Evolutionary conservation across 1,140 invertebrate species (phyloP), one percentile per base, ranked within the genome.

Genomic region (Solenopsis fugax): DNA sequence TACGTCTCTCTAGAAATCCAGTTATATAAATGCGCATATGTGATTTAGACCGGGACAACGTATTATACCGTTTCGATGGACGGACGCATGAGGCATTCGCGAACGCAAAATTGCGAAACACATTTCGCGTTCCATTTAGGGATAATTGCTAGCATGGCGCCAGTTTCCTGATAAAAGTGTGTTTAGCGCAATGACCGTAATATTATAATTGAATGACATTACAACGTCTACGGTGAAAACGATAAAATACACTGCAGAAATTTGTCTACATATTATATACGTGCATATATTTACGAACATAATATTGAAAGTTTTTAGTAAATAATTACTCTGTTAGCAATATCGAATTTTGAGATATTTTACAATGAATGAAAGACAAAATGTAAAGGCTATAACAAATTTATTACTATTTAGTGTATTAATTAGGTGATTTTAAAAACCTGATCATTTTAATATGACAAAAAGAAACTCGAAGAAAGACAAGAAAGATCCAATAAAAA

Each of bases 1-100:
- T 80, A 67, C n/a, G 16, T 81, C 21, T 9, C 34, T 24, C 48
- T 81, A 69, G 34, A 81, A 69, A 81, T 81, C 37, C 77, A 81
- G 64, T 81, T 81, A 81, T 69, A 81, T 69, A 81, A 81, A 81
- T 81, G 77, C 77, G 64, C 77, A 81, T 81, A 81, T 18, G 34
- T 81, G 64, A 81, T 81, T 81, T 69, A 71, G 65, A 69, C 64
- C 21, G 21, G 50, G 48, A 69, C 29, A 69, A 69, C 48, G 16
- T 56, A 80, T 81, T 69, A 81, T 54, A 45, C 34, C 50, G 64
- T 81, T 81, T 81, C 34, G 64, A 80, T 50, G 76, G 34, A 69
- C 64, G 50, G 13, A 9, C 24, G 75, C 64, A 67, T 41, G 34
- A 37, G 34, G 16, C 9, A 67, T 67, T 54, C 62, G 76, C 60